phyloP scores from a whole-genome alignment of 2,797 vertebrate genomes.

The Gymnothorax reevesii region DNA sequence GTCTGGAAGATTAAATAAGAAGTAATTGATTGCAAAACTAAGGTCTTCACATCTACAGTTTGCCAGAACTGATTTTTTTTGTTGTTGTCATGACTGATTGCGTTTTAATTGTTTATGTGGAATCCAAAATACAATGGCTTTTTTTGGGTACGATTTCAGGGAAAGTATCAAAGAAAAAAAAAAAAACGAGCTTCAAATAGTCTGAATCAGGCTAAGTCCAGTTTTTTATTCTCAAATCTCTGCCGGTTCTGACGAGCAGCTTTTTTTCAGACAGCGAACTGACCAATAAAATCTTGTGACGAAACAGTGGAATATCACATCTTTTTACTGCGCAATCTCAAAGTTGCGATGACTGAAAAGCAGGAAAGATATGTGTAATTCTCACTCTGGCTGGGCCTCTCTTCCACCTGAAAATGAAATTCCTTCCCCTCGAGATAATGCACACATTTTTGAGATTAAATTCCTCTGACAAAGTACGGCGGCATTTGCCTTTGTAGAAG shows the following conservation, averaged over 20 bases:
- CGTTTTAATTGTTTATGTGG: background rate
- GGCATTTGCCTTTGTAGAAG: conserved; percentile 55
- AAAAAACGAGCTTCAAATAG: background rate
- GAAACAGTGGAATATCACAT: background rate
- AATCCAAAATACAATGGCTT: background rate
- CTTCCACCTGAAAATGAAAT: background rate
- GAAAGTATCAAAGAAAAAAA: no score
- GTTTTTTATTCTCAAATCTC: background rate
- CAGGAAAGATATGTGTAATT: background rate
- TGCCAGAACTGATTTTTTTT: background rate
- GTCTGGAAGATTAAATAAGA: background rate
- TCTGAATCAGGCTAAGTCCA: no score
- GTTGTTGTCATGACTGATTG: no score
- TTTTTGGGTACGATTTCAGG: background rate
- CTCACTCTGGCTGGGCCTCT: background rate
- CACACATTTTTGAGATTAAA: conserved; percentile 52
- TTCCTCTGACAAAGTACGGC: conserved; percentile 48
- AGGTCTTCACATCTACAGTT: background rate
- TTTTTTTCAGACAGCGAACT: background rate
- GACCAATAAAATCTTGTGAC: conserved; percentile 8
- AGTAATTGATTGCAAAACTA: background rate
- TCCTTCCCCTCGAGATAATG: background rate
- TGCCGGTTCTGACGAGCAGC: background rate
- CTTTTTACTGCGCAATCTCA: background rate
- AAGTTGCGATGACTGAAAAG: background rate